These are phyloP conservation scores for Chrysodeixis includens DNA, from an alignment of 2,888 invertebrate species.

Conservation along the genomic window DNA sequence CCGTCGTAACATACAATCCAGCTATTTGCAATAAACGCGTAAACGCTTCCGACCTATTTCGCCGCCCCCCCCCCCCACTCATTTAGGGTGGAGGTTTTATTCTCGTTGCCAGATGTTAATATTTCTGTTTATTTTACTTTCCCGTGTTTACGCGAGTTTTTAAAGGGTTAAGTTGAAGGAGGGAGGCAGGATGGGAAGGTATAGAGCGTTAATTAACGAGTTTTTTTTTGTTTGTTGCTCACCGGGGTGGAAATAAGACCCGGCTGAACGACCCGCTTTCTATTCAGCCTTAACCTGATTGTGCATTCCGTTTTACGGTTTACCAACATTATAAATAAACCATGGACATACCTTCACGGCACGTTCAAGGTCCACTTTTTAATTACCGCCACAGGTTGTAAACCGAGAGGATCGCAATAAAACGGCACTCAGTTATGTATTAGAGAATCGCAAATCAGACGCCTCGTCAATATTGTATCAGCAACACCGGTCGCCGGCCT, in stretches of 20 bases:
- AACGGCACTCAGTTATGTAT: conserved; percentile 51
- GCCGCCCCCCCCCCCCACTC: conserved; percentile 19
- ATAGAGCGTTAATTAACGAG: conserved; percentile 59
- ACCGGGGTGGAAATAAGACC: conserved; percentile 53
- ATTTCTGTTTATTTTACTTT: conserved; percentile 63
- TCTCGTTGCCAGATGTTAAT: conserved; percentile 61
- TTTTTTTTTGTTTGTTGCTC: conserved; percentile 52
- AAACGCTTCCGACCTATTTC: conserved; percentile 47
- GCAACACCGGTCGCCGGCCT: conserved; percentile 44
- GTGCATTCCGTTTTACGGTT: conserved; percentile 56
- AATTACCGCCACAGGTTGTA: conserved; percentile 51
- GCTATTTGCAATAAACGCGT: conserved; percentile 53
- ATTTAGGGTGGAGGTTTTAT: conserved; percentile 60
- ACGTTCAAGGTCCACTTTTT: conserved; percentile 51
- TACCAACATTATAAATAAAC: conserved; percentile 56
- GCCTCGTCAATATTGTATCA: conserved; percentile 51
- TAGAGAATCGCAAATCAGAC: conserved; percentile 49
- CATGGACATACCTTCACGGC: conserved; percentile 33
- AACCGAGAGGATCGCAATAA: conserved; percentile 51
- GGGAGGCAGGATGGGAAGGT: conserved; percentile 18
- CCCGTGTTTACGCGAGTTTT: conserved; percentile 58
- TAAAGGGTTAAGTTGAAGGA: conserved; percentile 55
- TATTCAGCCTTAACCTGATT: conserved; percentile 58
- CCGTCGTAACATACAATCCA: conserved; percentile 51
- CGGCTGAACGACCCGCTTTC: conserved; percentile 47